phyloP scores from a whole-genome alignment of 2,797 vertebrate species.

The Phalanger gymnotis region DNA sequence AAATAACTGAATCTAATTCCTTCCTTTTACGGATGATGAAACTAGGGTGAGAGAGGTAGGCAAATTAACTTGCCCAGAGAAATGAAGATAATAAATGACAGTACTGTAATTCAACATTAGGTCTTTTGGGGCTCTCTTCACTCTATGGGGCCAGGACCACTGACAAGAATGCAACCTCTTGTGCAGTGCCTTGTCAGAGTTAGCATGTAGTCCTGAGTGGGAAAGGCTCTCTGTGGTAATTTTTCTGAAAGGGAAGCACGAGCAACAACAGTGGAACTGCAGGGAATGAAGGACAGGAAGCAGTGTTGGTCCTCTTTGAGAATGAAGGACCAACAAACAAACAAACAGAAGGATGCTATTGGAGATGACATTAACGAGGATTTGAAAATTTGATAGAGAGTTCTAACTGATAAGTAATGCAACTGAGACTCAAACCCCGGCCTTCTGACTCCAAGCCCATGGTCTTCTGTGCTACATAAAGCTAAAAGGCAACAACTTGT shows the following conservation, averaged over 20 bases:
- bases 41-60: not conserved
- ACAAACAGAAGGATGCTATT: not conserved
- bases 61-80: not conserved
- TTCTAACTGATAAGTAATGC: not conserved
- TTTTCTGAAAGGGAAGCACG: constrained; percentile 20
- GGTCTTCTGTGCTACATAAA: not conserved
- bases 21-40: not conserved
- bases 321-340: not conserved
- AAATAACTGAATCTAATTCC: not conserved
- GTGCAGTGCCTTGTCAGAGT: not conserved
- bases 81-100: not conserved
- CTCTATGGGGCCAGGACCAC: not conserved
- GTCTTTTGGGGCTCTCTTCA: not conserved
- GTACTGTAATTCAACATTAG: not conserved
- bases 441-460: not conserved
- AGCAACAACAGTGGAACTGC: not conserved
- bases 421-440: not conserved
- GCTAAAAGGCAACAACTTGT: not conserved
- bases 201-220: not conserved
- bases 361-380: not conserved
- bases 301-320: not conserved
- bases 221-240: not conserved
- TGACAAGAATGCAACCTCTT: not conserved
- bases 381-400: not conserved
- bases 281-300: not conserved